These are phyloP conservation scores for Tamias sibiricus DNA, from an alignment of 2,113 vertebrate species.

Conservation along the genomic window DNA sequence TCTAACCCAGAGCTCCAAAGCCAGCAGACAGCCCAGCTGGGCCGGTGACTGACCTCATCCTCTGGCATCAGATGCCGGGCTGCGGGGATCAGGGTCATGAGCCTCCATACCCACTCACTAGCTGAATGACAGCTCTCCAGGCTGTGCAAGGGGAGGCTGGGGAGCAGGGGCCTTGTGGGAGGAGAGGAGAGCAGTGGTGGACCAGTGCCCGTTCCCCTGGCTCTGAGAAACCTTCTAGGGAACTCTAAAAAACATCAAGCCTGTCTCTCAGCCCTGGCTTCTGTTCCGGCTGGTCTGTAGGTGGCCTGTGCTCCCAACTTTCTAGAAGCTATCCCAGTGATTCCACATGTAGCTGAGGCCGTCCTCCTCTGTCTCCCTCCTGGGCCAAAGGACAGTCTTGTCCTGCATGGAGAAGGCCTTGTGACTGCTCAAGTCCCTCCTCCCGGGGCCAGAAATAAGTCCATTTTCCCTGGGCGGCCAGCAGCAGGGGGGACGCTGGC, in stretches of 20 bases:
- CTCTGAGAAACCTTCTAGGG: neutral
- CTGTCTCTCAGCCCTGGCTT: neutral
- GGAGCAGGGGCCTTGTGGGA: neutral
- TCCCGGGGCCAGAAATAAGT: neutral
- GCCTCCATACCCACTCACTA: neutral
- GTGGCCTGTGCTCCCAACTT: neutral
- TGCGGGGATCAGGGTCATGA: neutral
- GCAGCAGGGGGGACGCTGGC: accelerated
- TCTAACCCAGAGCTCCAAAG: neutral
- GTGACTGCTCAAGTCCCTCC: neutral
- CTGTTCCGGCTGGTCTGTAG: neutral
- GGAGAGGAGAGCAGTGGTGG: neutral
- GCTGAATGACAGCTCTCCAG: neutral
- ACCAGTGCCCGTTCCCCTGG: neutral
- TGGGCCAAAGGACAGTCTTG: neutral
- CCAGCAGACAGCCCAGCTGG: accelerated
- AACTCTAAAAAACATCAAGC: neutral
- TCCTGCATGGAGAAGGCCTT: neutral
- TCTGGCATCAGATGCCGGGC: no score
- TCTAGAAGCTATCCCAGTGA: neutral
- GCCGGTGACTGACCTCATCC: neutral
- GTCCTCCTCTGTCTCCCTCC: neutral
- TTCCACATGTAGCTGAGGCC: neutral
- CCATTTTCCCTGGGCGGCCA: neutral
- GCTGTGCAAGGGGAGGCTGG: neutral